A percentile compares a stretch with the other conserved stretches of the same genome.
These are phyloP conservation scores for Clostera curtula DNA, from an alignment of 2,888 invertebrate species.

Conservation along the genomic window DNA sequence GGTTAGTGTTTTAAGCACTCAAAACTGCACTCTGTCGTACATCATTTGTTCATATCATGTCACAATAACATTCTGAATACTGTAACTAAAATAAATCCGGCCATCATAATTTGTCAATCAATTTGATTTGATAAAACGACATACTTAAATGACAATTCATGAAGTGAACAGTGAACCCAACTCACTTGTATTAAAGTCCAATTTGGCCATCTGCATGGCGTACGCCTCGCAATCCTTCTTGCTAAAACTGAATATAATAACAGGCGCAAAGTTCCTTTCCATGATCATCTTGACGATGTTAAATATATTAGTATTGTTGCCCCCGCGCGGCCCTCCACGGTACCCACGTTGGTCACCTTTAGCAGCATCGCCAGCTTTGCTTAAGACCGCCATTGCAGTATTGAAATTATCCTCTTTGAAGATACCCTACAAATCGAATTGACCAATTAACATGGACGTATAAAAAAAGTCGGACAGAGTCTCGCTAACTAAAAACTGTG, in stretches of 20 bases:
- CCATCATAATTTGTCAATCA: too few species aligned
- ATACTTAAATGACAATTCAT: too few species aligned
- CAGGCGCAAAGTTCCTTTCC: slow-evolving; percentile 98
- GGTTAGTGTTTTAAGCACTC: too few species aligned
- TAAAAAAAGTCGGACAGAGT: too few species aligned
- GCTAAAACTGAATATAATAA: slow-evolving; percentile 99
- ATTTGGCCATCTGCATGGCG: slow-evolving; percentile 96
- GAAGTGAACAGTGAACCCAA: too few species aligned
- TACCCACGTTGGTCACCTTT: slow-evolving; percentile 88
- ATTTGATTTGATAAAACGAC: too few species aligned
- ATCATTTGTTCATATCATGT: too few species aligned
- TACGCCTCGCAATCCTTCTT: slow-evolving; percentile 98
- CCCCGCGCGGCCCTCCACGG: slow-evolving; percentile 80
- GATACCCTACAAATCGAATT: slow-evolving; percentile 78
- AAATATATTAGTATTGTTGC: slow-evolving; percentile 88
- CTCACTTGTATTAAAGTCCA: slow-evolving; percentile 94
- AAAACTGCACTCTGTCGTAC: too few species aligned
- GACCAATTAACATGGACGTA: too few species aligned
- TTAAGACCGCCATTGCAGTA: slow-evolving; percentile 95
- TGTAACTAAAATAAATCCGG: too few species aligned
- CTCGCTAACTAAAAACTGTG: too few species aligned
- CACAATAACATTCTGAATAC: too few species aligned
- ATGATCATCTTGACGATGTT: slow-evolving; percentile 99
- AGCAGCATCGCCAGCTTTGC: slow-evolving; percentile 86
- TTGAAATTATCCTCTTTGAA: slow-evolving; percentile 99